Evolutionary conservation across 1,140 invertebrate genomes (phyloP).

Genomic region (Hirudo medicinalis): DNA sequence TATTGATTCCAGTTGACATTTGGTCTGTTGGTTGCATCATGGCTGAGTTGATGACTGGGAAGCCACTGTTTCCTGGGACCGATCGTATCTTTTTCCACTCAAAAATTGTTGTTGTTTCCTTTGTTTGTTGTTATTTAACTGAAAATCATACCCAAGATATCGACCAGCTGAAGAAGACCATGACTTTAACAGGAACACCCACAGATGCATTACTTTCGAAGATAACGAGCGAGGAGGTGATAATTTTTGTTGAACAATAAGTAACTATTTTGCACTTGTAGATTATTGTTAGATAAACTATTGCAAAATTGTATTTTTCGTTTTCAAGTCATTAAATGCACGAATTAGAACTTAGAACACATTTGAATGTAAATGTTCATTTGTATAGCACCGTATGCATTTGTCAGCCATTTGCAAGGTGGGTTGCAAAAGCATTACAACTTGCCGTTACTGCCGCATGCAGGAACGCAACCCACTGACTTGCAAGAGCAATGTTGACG

Average conservation of each 20-base stretch:
- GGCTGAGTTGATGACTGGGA: conserved; percentile 82
- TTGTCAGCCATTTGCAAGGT: no score
- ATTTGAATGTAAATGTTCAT: no score
- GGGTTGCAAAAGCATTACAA: no score
- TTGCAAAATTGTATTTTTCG: no score
- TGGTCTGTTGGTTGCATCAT: conserved; percentile 99
- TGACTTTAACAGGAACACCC: conserved; percentile 72
- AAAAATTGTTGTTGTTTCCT: neutral
- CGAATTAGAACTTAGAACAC: no score
- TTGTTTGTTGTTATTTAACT: neutral
- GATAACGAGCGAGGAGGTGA: conserved; percentile 78
- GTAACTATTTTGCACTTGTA: neutral
- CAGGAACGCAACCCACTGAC: no score
- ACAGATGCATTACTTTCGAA: conserved; percentile 66
- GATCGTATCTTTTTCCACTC: conserved; percentile 62
- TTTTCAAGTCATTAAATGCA: no score
- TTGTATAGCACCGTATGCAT: no score
- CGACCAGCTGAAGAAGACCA: conserved; percentile 76
- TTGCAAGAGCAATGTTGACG: no score
- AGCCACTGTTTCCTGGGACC: conserved; percentile 84
- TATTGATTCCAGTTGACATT: conserved; percentile 63
- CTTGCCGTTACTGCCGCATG: no score
- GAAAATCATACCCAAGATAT: conserved; percentile 53
- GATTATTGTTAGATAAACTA: no score
- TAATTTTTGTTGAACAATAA: conserved; percentile 17